Base-by-base conservation (phyloP, 2,797 vertebrate species). In the Mareca strepera region DNA sequence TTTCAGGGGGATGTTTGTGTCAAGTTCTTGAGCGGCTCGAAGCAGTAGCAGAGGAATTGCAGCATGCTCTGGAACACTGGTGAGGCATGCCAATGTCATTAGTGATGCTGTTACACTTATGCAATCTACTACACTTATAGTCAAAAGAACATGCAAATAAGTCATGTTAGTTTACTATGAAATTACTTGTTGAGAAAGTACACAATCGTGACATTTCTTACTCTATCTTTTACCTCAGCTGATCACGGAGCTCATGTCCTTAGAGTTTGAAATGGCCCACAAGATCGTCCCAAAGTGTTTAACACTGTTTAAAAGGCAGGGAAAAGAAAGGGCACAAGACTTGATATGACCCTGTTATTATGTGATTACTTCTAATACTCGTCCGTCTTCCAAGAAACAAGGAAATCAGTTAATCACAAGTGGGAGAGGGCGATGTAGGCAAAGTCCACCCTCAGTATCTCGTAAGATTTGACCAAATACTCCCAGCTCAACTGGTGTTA, bases 131-230 rank as follows among this genome's bases (percentile, higher is more conserved):
- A 22, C 62, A 69, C 5, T 52, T 44, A 67, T 56, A 62, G 72
- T 79, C 7, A 44, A 39, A 88, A 69, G 20, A 64, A 43, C 23
- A 55, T 23, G 29, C 12, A 64, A 93, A 35, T 37, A 72, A 90
- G 53, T 33, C 0, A 4, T 20, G 11, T 26, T 81, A 39, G 4
- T 73, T 88, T 82, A 17, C 56, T 53, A 64, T n/a, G 22, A 70
- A 83, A 76, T 60, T n/a, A 9, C 12, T 85, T 87, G 41, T 41
- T 77, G 58, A 56, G 5, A 56, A 93, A 82, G 35, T 14, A 64
- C 12, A 48, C 35, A 76, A 63, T 72, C 0, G 2, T 56, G 10
- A 31, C 0, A 15, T 9, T 44, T 78, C 80, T 72, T 9, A 11
- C 0, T 0, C 26, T 4, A 7, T 35, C 48, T 69, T 83, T 83